A percentile compares a stretch with the other conserved stretches of the same genome.
Conservation (phyloP, 2,888 invertebrate species). For the Hylaea fasciaria region DNA sequence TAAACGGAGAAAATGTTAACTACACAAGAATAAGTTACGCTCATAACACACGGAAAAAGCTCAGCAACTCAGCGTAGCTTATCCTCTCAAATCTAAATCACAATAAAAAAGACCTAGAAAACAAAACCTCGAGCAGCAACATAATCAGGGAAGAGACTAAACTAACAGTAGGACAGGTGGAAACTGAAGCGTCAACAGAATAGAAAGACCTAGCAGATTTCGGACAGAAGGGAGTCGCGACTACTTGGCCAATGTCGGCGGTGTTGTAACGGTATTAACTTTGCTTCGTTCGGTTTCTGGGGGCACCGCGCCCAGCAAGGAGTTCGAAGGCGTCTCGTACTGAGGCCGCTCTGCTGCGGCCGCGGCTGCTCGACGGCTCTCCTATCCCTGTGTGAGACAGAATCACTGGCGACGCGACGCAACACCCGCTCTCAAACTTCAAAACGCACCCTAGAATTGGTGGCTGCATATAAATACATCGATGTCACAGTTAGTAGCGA, state of each 20-base stretch:
- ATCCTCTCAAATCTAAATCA: constrained; percentile 44
- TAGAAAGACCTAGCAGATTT: constrained; percentile 83
- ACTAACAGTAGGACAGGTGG: constrained; percentile 73
- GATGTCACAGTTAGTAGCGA: constrained; percentile 24
- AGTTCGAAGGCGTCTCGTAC: constrained; percentile 91
- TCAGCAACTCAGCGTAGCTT: constrained; percentile 51
- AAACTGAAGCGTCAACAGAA: constrained; percentile 76
- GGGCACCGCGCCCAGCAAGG: constrained; percentile 93
- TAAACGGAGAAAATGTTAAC: constrained; percentile 62
- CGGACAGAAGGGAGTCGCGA: constrained; percentile 83
- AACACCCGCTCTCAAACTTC: constrained; percentile 56
- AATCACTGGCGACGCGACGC: constrained; percentile 75
- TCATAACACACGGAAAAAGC: constrained; percentile 25
- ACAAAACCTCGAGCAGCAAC: constrained; percentile 54
- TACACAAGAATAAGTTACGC: constrained; percentile 67
- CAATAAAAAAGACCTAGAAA: constrained; percentile 34
- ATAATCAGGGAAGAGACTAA: constrained; percentile 62
- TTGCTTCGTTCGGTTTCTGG: constrained; percentile 87
- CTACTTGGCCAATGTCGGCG: constrained; percentile 83
- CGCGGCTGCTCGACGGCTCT: constrained; percentile 75
- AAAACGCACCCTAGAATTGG: constrained; percentile 54
- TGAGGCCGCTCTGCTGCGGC: constrained; percentile 81
- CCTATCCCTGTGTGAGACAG: constrained; percentile 85
- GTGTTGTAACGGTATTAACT: constrained; percentile 85
- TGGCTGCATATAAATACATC: constrained; percentile 13